Evolutionary conservation across 1,140 invertebrate genomes (phyloP), one percentile per base, ranked within the genome.

Genomic region (Drosophila albomicans): DNA sequence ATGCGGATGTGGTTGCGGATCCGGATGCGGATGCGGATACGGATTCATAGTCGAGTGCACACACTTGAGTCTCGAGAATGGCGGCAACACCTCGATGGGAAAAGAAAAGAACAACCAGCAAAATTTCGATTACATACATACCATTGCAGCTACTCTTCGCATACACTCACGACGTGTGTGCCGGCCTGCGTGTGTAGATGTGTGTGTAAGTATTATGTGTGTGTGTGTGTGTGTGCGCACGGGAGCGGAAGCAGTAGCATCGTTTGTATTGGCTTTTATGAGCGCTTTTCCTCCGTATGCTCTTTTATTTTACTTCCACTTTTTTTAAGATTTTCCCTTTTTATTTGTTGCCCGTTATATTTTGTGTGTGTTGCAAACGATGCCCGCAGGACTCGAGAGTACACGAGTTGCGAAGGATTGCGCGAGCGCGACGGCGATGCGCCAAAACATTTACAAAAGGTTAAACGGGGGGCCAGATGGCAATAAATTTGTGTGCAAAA

Each of bases 41-140:
- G 81, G 78, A 84, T 82, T 87, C 80, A 88, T 79, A 78, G 78
- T 75, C 74, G 78, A 63, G 76, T 78, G 85, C 85, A 88, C 85
- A 88, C 85, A 88, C 78, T 81, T 79, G 84, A 89, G 85, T 84
- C 85, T 38, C 2, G 35, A 8, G 75, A 74, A 28, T 13, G 35
- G 64, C 16, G 41, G 59, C 56, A 54, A 77, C 62, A 77, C 70
- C 59, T 72, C 77, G 16, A 46, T 3, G 13, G n/a, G 7, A 32
- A 64, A 43, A 43, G 38, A 25, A 25, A 25, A 32, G 30, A 32
- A 32, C 16, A 25, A 45, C 7, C 13, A 7, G 25, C 10, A n/a
- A 25, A 25, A 43, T n/a, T 43, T n/a, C 48, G 25, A 43, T 45
- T 74, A 74, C 71, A 16, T 74, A 74, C 71, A 16, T 59, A 73